phyloP scores from a whole-genome alignment of 2,888 invertebrate genomes.

The Reticulitermes lucifugus region DNA sequence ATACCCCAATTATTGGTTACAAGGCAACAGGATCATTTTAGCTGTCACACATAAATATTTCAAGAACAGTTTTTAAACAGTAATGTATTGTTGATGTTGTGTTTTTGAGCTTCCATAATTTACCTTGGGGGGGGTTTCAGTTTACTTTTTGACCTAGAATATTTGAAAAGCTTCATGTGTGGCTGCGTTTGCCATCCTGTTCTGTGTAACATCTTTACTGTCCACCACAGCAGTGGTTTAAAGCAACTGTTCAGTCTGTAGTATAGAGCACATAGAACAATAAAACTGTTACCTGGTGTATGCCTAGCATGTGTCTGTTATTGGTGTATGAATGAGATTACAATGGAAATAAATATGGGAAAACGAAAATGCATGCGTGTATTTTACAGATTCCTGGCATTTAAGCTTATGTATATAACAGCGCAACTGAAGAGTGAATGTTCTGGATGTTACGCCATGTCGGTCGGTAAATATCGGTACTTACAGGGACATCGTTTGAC shows the following conservation, averaged over 20 bases:
- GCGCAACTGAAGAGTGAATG: too few species aligned
- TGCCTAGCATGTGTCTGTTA: constrained; percentile 48
- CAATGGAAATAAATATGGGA: constrained; percentile 22
- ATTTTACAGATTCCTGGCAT: too few species aligned
- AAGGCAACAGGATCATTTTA: not conserved
- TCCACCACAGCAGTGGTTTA: not conserved
- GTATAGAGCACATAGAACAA: constrained; percentile 12
- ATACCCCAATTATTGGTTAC: constrained; percentile 2
- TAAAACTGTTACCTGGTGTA: constrained; percentile 44
- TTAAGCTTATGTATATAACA: too few species aligned
- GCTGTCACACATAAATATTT: constrained; percentile 34
- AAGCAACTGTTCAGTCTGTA: constrained; percentile 31
- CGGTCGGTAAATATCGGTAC: too few species aligned
- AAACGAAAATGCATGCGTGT: not conserved
- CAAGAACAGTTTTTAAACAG: constrained; percentile 5
- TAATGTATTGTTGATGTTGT: constrained; percentile 2
- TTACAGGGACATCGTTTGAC: too few species aligned
- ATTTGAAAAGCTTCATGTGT: not conserved
- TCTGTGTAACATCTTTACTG: not conserved
- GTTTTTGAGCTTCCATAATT: constrained; percentile 12
- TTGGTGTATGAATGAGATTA: constrained; percentile 50
- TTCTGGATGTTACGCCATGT: too few species aligned
- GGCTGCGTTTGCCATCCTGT: not conserved
- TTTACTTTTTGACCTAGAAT: not conserved
- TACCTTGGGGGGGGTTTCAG: not conserved